Evolutionary conservation across 53 echinoderm and acorn worm genomes (phyloP).

Genomic region (Paracentrotus lividus): DNA sequence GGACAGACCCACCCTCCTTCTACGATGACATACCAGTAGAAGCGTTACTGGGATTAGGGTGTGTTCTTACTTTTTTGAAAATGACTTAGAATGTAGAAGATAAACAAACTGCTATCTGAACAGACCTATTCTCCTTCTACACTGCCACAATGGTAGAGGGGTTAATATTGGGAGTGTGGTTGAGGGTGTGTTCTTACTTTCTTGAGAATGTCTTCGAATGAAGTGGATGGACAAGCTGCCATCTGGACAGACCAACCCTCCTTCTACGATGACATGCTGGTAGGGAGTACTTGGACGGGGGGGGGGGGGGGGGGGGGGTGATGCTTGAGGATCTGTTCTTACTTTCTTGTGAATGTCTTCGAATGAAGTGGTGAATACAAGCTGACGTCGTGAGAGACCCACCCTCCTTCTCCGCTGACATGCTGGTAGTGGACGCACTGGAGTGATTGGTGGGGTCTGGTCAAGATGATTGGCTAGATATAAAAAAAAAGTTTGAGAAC

Average conservation of each 20-base stretch:
- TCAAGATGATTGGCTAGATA: background rate
- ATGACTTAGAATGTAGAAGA: too few relatives aligned
- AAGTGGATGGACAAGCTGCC: slow-evolving; percentile 57
- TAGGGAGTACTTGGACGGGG: slow-evolving; percentile 51
- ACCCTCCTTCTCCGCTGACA: slow-evolving; percentile 71
- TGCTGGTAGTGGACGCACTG: slow-evolving; percentile 64
- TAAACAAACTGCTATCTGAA: too few relatives aligned
- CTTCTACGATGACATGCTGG: slow-evolving; percentile 73
- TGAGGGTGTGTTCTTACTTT: background rate
- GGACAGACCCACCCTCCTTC: slow-evolving; percentile 72
- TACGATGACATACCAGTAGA: slow-evolving; percentile 71
- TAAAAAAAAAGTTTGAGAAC: background rate
- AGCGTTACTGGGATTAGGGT: slow-evolving; percentile 43
- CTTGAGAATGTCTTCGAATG: background rate
- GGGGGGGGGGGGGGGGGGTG: background rate
- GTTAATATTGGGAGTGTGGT: background rate
- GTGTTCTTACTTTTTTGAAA: too few relatives aligned
- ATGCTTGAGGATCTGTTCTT: too few relatives aligned
- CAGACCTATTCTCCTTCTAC: too few relatives aligned
- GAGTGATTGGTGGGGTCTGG: slow-evolving; percentile 21
- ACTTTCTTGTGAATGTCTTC: too few relatives aligned
- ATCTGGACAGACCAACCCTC: slow-evolving; percentile 73
- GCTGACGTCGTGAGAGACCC: slow-evolving; percentile 77
- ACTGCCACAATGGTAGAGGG: background rate
- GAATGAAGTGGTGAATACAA: too few relatives aligned